Percentiles rank a stretch among this genome's conserved stretches.
phyloP scores from a whole-genome alignment of 2,888 invertebrate species.

The Conomelus anceps region DNA sequence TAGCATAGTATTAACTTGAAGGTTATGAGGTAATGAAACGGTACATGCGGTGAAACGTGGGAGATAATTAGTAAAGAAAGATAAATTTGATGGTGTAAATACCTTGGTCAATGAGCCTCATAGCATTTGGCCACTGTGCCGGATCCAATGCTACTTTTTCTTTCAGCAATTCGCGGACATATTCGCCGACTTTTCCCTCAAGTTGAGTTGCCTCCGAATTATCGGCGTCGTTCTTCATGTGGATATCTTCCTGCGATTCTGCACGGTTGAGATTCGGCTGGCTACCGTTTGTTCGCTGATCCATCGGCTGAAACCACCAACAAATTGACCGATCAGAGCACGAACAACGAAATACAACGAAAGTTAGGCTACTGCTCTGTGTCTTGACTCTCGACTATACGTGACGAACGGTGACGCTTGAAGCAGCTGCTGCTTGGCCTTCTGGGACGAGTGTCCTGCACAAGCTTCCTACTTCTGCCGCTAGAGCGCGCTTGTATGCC shows the following conservation, averaged over 20 bases:
- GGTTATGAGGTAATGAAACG: neutral
- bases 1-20: neutral
- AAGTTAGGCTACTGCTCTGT: neutral
- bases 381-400: neutral
- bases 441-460: neutral
- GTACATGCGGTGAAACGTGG: neutral
- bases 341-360: neutral
- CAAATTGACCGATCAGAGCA: neutral
- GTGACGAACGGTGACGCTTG: neutral
- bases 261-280: conserved; percentile 1
- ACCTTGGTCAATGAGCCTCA: conserved; percentile 51
- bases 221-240: conserved; percentile 24
- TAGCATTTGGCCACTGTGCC: conserved; percentile 32
- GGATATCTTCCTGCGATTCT: conserved; percentile 21
- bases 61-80: neutral
- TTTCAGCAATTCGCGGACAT: conserved; percentile 35
- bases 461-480: neutral
- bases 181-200: conserved; percentile 39
- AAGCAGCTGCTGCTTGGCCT: neutral
- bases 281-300: neutral
- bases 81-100: conserved; percentile 32
- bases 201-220: conserved; percentile 33
- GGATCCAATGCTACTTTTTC: conserved; percentile 34
- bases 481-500: neutral
- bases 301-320: neutral